Base-by-base conservation (phyloP, 1,140 invertebrate genomes). In the Microplitis demolitor region DNA sequence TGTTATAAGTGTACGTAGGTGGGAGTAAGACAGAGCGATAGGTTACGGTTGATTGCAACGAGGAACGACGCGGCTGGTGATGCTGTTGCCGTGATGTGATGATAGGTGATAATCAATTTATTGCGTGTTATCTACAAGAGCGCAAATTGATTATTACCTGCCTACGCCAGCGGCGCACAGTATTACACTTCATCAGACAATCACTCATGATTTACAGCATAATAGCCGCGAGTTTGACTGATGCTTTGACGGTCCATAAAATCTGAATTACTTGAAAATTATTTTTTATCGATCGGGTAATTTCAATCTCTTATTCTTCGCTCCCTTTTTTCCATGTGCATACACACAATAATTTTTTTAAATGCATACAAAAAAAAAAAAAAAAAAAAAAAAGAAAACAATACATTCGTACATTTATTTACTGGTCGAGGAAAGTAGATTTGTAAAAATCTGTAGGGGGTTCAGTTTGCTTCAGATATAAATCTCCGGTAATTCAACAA, bases 101-200 rank as follows among this genome's bases (percentile, higher is more conserved):
- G 66, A 73, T 73, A 51, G 63, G 61, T 72, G 71, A 79, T 82
- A 78, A 80, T 78, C 77, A 80, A 81, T 82, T 81, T 79, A 78
- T 80, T 74, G 74, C 69, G 66, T 68, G 66, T 75, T 74, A 79
- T 77, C 60, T 45, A 69, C 14, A 80, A 79, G 77, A 78, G 70
- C 74, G 75, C 74, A 79, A 80, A 79, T 80, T 81, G 80, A 83
- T 83, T 83, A 83, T 82, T 79, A 78, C 14, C 58, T 60, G 16
- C 45, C 51, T 71, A 61, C 58, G 66, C 68, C 58, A 56, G 56
- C 69, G 53, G 66, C 72, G 67, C 68, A 70, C 34, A 24, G 39
- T 78, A 78, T 82, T 78, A 75, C 78, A 77, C 73, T 79, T 82
- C 39, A 11, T 45, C 78, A 68, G 72, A 77, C 76, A 80, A 80